These are phyloP conservation scores for Netelia inedita DNA, from an alignment of 2,888 invertebrate genomes.

Conservation along the genomic window DNA sequence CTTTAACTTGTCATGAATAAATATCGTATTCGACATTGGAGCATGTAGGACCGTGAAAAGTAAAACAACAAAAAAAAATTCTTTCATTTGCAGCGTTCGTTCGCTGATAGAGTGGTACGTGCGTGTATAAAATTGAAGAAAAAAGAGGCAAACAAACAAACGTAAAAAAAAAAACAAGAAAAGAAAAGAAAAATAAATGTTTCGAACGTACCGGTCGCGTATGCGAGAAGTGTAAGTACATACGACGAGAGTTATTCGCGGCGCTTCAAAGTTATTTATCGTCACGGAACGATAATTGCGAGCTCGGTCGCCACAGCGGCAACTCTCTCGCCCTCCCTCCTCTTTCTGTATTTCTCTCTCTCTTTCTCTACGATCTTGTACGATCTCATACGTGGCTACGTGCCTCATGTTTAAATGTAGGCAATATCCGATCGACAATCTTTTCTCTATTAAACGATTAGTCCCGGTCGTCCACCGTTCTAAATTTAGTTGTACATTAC, in stretches of 20 bases:
- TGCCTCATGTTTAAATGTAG: slow-evolving; percentile 69
- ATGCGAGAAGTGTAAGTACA: slow-evolving; percentile 17
- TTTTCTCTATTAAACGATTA: slow-evolving; percentile 69
- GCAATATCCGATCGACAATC: slow-evolving; percentile 51
- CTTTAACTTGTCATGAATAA: slow-evolving; percentile 37
- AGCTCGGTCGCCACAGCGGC: slow-evolving; percentile 17
- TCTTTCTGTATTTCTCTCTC: slow-evolving; percentile 36
- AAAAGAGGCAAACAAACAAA: slow-evolving; percentile 9
- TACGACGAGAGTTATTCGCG: slow-evolving; percentile 35
- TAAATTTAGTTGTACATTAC: slow-evolving; percentile 70
- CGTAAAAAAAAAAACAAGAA: neutral
- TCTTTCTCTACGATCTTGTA: slow-evolving; percentile 5
- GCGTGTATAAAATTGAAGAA: neutral
- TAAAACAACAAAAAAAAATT: neutral
- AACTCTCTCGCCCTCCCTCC: slow-evolving; percentile 19
- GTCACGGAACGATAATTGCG: slow-evolving; percentile 43
- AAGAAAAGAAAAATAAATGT: slow-evolving; percentile 5
- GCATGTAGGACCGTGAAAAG: neutral
- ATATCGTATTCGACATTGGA: slow-evolving; percentile 19
- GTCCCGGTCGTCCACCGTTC: slow-evolving; percentile 67
- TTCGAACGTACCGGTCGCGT: slow-evolving; percentile 18
- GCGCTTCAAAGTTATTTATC: slow-evolving; percentile 49
- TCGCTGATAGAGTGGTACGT: slow-evolving; percentile 23
- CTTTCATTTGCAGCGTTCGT: slow-evolving; percentile 6
- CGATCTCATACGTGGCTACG: slow-evolving; percentile 15